A percentile compares a stretch with the other conserved stretches of the same genome.
phyloP scores from a whole-genome alignment of 1,140 invertebrate species.

The Drosophila kepulauana region DNA sequence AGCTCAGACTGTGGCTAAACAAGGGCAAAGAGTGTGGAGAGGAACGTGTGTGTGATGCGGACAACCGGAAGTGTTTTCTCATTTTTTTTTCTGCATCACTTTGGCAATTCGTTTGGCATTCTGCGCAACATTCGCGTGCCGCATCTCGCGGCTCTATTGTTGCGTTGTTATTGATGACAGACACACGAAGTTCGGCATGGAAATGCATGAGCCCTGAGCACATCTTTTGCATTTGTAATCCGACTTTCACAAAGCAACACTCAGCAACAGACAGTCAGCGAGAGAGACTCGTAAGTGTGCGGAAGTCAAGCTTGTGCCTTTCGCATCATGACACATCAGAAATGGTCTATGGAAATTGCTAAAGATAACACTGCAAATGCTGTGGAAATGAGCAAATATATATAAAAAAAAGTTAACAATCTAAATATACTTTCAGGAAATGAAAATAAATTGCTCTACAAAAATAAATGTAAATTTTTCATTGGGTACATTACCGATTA shows the following conservation, averaged over 20 bases:
- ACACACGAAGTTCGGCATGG: constrained; percentile 43
- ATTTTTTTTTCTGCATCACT: constrained; percentile 18
- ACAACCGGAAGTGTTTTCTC: constrained; percentile 51
- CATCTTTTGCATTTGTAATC: constrained; percentile 74
- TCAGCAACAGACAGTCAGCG: not conserved
- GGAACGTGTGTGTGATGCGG: not conserved
- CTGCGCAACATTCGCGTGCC: constrained; percentile 58
- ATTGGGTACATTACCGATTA: too few species aligned
- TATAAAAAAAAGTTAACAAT: constrained; percentile 1
- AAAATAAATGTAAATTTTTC: too few species aligned
- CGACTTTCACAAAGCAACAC: constrained; percentile 49
- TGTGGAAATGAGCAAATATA: not conserved
- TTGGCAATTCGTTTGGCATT: constrained; percentile 52
- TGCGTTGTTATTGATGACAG: constrained; percentile 43
- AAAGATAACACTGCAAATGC: not conserved
- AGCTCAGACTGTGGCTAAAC: not conserved
- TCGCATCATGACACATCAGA: constrained; percentile 39
- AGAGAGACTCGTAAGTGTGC: constrained; percentile 3
- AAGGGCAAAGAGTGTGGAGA: not conserved
- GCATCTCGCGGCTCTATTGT: constrained; percentile 60
- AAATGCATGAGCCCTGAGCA: constrained; percentile 55
- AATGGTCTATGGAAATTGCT: constrained; percentile 24
- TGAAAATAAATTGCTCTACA: not conserved
- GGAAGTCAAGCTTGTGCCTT: constrained; percentile 33
- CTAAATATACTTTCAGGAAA: not conserved